Evolutionary conservation across 2,797 vertebrate species (phyloP).

Genomic region (Otus scops): DNA sequence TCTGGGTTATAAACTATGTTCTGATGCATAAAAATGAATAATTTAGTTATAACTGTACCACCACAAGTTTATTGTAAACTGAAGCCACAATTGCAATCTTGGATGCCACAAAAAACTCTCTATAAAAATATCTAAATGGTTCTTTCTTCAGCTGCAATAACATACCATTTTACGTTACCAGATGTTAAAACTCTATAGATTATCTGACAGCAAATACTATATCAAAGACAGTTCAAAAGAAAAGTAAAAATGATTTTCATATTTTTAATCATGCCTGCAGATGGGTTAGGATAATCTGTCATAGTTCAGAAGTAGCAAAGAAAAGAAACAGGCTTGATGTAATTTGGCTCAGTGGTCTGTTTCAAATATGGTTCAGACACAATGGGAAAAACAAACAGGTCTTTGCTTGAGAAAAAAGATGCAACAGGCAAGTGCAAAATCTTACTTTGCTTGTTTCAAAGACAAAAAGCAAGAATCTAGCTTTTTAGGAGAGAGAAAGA

Average conservation of each 20-base stretch:
- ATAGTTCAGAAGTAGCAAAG: constrained; percentile 39
- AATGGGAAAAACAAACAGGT: constrained; percentile 54
- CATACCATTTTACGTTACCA: constrained; percentile 37
- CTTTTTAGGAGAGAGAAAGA: background rate
- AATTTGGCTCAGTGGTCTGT: constrained; percentile 50
- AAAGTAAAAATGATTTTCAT: constrained; percentile 57
- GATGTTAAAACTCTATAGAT: constrained; percentile 55
- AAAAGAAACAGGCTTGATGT: constrained; percentile 34
- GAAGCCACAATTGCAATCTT: constrained; percentile 38
- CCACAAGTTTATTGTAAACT: constrained; percentile 47
- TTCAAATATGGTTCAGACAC: constrained; percentile 39
- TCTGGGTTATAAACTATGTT: constrained; percentile 7
- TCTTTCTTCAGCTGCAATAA: constrained; percentile 40
- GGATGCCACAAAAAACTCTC: background rate
- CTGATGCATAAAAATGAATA: constrained; percentile 29
- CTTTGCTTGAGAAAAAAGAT: constrained; percentile 56
- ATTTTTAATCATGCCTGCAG: constrained; percentile 45
- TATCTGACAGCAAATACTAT: constrained; percentile 45
- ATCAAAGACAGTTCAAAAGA: constrained; percentile 56
- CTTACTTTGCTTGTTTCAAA: background rate
- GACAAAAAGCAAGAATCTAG: background rate
- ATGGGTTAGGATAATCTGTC: constrained; percentile 40
- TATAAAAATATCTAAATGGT: constrained; percentile 32
- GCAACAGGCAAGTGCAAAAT: constrained; percentile 48
- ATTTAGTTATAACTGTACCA: constrained; percentile 26